Base-by-base conservation (phyloP, 2,797 vertebrate genomes). In the Aphelocoma californica region DNA sequence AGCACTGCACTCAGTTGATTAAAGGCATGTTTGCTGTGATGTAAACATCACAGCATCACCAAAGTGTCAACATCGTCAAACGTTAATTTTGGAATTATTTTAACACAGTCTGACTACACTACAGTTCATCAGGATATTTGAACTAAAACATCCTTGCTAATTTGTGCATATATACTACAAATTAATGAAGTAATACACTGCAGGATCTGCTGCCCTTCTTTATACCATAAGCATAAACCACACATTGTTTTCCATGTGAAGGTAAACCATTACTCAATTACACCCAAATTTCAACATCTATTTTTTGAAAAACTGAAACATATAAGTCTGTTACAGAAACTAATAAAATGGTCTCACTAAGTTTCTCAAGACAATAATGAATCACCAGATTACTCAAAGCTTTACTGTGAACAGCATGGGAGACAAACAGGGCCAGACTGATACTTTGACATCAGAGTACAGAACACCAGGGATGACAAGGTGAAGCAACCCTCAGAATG, bases 1-100 rank as follows among this genome's bases (percentile, higher is more conserved):
- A 94, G 36, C n/a, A 70, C n/a, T 34, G 44, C 47, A 66, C 31
- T 73, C 78, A 25, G 60, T 15, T 89, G 86, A 91, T 95, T 92
- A 81, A 92, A 93, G 66, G 36, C 58, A 66, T 18, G 25, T 86
- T 91, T 81, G 25, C 67, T 77, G 73, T 34, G 61, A 74, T 81
- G 84, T 67, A 81, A 86, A 90, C 48, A 81, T 74, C 48, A 53
- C 36, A 90, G 69, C 66, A 90, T 50, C 84, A 82, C 74, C 50
- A 18, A 82, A 90, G 86, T 42, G 62, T 81, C 88, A 96, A 88
- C 90, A 86, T 60, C 3, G 4, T 67, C 92, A 91, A 93, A 88
- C 6, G 3, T 42, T 86, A 90, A 88, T 86, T 88, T 93, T 75
- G 58, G 73, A 88, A 81, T 44, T 60, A 88, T 50, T 86, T 78